Base-by-base conservation (phyloP, 2,797 vertebrate species). In the Odontamblyopus rebecca region DNA sequence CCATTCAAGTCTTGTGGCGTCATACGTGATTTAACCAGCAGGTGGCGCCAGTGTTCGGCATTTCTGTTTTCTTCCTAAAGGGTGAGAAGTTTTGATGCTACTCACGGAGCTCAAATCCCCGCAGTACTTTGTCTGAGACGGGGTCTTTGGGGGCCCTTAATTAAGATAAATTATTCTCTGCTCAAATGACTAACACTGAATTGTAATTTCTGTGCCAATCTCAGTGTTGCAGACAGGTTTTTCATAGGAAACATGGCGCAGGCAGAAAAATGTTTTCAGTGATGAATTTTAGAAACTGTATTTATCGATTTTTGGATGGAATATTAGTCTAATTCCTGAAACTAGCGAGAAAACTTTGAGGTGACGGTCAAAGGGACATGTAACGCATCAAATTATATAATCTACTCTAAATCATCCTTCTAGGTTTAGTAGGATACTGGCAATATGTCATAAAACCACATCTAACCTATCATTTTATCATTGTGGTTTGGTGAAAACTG, bases 11-110 rank as follows among this genome's bases (percentile, higher is more conserved):
- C 38, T 48, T 27, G 23, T 44, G 13, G 9, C 32, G 5, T 64
- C 38, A 44, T 41, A 19, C 6, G 27, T 26, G 5, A 11, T 26
- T 6, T 60, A 7, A 59, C 67, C 67, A 59, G 54, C 32, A 69
- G 67, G 67, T 41, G 67, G 35, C 53, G 35, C 38, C 54, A 60
- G 67, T 27, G 23, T 29, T 59, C 18, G 32, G 11, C 48, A 30
- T 67, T 32, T 11, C 7, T 5, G 6, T 32, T 53, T 9, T 32
- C 18, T 32, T 67, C 35, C 2, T 19, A 54, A 53, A 54, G 6
- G 8, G 30, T 15, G 18, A 15, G 18, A 11, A 54, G 16, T 67
- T 53, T 13, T 30, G 2, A 53, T 67, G 26, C 44, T 4, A n/a
- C 29, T 50, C 48, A 51, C 64, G 27, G 13, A 66, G 44, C n/a